These are phyloP conservation scores for Eupristina koningsbergeri DNA, from an alignment of 1,140 invertebrate genomes.

Conservation along the genomic window DNA sequence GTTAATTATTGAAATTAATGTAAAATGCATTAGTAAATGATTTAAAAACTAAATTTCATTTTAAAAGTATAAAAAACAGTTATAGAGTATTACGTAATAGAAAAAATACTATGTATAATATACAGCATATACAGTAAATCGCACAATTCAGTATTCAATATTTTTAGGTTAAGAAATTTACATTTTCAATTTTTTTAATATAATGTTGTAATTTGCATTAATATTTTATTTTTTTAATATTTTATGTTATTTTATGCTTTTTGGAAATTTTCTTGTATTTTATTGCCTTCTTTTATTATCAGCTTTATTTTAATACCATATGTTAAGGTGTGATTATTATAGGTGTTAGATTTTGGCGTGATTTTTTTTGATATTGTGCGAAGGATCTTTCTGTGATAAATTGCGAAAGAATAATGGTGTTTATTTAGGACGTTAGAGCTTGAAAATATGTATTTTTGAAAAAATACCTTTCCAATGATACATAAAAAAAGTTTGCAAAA, in stretches of 20 bases:
- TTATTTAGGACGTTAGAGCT: neutral
- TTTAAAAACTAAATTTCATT: too few relatives aligned
- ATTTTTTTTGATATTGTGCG: neutral
- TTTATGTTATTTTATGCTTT: too few relatives aligned
- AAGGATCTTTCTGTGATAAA: neutral
- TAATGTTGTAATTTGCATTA: neutral
- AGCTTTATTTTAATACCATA: neutral
- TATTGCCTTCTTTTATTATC: neutral
- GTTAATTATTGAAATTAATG: too few relatives aligned
- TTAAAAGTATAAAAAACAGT: too few relatives aligned
- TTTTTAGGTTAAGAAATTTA: too few relatives aligned
- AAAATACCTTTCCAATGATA: neutral
- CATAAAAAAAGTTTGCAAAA: neutral
- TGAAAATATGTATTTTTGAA: neutral
- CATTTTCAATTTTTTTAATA: neutral
- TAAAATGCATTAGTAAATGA: too few relatives aligned
- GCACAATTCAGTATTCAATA: too few relatives aligned
- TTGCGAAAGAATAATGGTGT: neutral
- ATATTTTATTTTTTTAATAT: neutral
- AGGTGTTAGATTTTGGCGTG: neutral
- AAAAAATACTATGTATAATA: too few relatives aligned
- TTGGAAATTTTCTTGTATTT: neutral
- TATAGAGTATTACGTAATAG: too few relatives aligned
- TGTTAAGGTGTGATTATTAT: neutral
- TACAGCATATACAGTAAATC: too few relatives aligned